Evolutionary conservation across 1,140 invertebrate species (phyloP).

Genomic region (Penaeus japonicus): DNA sequence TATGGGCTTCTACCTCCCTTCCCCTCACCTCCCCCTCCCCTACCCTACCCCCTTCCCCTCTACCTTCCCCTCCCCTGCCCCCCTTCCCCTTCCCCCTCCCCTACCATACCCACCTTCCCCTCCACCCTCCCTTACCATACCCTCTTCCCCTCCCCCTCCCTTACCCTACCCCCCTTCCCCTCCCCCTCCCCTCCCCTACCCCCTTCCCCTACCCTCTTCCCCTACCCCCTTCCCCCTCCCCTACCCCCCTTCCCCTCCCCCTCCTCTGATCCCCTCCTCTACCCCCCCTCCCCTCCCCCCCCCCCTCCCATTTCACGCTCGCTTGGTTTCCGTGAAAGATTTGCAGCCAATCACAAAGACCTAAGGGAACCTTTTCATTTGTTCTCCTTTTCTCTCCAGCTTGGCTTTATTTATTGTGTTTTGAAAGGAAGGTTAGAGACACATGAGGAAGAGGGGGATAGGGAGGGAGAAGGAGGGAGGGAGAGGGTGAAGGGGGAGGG

Average conservation of each 20-base stretch:
- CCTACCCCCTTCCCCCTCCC: not conserved
- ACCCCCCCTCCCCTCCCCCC: not conserved
- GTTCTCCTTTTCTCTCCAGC: too few species aligned
- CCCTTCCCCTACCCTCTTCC: not conserved
- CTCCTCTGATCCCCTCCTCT: too few species aligned
- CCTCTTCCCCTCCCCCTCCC: not conserved
- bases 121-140: not conserved
- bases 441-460: too few species aligned
- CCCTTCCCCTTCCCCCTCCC: not conserved
- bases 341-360: too few species aligned
- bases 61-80: not conserved
- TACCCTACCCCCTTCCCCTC: too few species aligned
- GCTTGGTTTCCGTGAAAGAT: too few species aligned
- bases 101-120: not conserved
- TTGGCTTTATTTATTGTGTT: too few species aligned
- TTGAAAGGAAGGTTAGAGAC: too few species aligned
- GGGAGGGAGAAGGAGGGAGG: too few species aligned
- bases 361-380: too few species aligned
- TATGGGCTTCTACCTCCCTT: too few species aligned
- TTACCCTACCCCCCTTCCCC: not conserved
- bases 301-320: not conserved
- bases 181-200: not conserved
- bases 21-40: too few species aligned
- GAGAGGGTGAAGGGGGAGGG: not conserved
- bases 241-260: not conserved